Percentiles rank a stretch among this genome's conserved stretches.
These are phyloP conservation scores for Morpho deidamia DNA, from an alignment of 2,888 invertebrate genomes.

Conservation along the genomic window DNA sequence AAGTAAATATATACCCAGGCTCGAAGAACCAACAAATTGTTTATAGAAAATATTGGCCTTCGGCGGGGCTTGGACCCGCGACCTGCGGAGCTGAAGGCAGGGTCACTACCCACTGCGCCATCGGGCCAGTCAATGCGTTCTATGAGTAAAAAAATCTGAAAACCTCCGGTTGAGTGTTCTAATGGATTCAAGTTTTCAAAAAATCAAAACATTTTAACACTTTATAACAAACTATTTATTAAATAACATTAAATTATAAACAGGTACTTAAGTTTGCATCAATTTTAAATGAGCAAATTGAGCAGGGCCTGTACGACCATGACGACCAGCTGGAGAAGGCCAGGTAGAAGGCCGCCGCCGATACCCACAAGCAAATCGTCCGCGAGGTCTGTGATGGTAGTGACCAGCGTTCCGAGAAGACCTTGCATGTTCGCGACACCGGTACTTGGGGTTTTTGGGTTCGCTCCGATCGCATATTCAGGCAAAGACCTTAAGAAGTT, in stretches of 20 bases:
- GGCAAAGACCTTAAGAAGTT: slow-evolving; percentile 59
- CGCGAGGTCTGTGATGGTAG: slow-evolving; percentile 47
- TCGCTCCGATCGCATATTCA: slow-evolving; percentile 60
- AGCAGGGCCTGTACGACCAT: slow-evolving; percentile 52
- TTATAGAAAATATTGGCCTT: too few species aligned
- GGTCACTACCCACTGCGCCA: too few species aligned
- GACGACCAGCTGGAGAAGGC: slow-evolving; percentile 55
- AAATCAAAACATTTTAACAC: neutral
- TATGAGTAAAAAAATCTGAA: too few species aligned
- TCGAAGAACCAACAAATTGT: too few species aligned
- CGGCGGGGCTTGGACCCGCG: too few species aligned
- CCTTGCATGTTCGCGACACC: slow-evolving; percentile 49
- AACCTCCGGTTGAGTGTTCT: too few species aligned
- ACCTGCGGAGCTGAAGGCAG: too few species aligned
- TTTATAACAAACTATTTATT: slow-evolving; percentile 5
- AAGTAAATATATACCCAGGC: too few species aligned
- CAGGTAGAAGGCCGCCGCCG: slow-evolving; percentile 60
- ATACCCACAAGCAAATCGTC: slow-evolving; percentile 55
- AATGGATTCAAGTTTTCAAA: too few species aligned
- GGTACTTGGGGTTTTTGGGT: slow-evolving; percentile 48
- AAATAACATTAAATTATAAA: slow-evolving; percentile 15
- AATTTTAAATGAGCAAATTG: slow-evolving; percentile 41
- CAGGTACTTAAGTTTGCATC: slow-evolving; percentile 24
- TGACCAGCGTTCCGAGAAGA: slow-evolving; percentile 46
- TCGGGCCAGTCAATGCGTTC: too few species aligned